Evolutionary conservation across 2,113 vertebrate species (phyloP).

Genomic region (Philantomba maxwellii): DNA sequence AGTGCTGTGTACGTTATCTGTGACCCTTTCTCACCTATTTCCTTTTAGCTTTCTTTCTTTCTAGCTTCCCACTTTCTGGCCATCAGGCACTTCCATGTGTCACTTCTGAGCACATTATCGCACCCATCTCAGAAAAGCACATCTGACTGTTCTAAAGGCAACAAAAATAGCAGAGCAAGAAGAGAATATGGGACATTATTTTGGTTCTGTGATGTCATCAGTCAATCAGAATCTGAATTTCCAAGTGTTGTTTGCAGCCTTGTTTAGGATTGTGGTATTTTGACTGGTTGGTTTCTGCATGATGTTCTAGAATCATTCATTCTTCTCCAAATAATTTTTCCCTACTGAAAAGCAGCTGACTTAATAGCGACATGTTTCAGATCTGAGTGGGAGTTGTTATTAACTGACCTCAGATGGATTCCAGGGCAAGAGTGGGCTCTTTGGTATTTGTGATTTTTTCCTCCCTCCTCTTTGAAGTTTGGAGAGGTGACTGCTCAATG

Average conservation of each 20-base stretch:
- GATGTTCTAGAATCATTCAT: constrained; percentile 31
- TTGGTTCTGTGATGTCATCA: constrained; percentile 55
- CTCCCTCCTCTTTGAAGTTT: not conserved
- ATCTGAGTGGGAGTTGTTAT: constrained; percentile 29
- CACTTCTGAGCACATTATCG: constrained; percentile 8
- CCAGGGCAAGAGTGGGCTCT: constrained; percentile 49
- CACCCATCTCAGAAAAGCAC: constrained; percentile 29
- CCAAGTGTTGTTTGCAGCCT: constrained; percentile 29
- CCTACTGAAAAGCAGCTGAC: not conserved
- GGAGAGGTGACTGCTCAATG: constrained; percentile 8
- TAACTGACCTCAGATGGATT: constrained; percentile 61
- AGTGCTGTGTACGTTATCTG: not conserved
- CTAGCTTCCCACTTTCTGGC: not conserved
- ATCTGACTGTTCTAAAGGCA: constrained; percentile 39
- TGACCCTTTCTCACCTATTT: not conserved
- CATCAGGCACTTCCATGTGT: not conserved
- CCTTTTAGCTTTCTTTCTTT: not conserved
- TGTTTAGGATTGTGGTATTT: not conserved
- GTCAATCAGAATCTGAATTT: constrained; percentile 38
- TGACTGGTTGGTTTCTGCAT: constrained; percentile 3
- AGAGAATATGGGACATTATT: constrained; percentile 41
- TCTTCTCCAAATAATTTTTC: not conserved
- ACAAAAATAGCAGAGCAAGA: constrained; percentile 54
- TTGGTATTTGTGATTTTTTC: constrained; percentile 41
- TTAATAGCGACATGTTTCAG: constrained; percentile 60